Percentiles rank a stretch among this genome's conserved stretches.
These are phyloP conservation scores for Euzetes globulus DNA, from an alignment of 2,888 invertebrate species.

Conservation along the genomic window DNA sequence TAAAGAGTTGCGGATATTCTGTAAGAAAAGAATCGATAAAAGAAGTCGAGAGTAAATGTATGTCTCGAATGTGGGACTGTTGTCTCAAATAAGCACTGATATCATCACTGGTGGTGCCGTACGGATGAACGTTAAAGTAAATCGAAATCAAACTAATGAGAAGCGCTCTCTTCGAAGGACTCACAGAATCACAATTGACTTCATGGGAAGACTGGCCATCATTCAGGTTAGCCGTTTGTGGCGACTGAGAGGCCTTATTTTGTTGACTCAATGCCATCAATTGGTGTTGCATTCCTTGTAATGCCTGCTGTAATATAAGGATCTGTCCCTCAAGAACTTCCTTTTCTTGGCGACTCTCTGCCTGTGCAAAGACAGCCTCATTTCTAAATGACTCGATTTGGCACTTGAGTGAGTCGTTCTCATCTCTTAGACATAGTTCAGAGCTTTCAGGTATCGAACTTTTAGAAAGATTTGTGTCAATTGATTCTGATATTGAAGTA, in stretches of 20 bases:
- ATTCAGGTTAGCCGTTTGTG: not conserved
- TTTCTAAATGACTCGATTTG: constrained; percentile 89
- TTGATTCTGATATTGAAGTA: not conserved
- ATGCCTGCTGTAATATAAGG: constrained; percentile 60
- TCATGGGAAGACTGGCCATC: not conserved
- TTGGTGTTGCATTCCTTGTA: constrained; percentile 49
- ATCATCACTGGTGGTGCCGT: constrained; percentile 1
- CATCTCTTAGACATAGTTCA: constrained; percentile 56
- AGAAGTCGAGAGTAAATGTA: not conserved
- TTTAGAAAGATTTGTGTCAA: not conserved
- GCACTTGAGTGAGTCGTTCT: constrained; percentile 81
- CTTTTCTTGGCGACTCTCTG: constrained; percentile 63
- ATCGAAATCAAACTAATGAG: constrained; percentile 14
- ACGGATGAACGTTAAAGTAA: constrained; percentile 14
- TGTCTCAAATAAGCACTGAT: constrained; percentile 4
- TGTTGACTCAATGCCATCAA: constrained; percentile 28
- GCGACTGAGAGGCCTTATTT: not conserved
- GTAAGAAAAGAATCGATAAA: constrained; percentile 15
- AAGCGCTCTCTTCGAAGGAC: not conserved
- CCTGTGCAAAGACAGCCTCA: constrained; percentile 78
- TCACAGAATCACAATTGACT: not conserved
- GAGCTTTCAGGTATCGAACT: not conserved
- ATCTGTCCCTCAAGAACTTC: constrained; percentile 76
- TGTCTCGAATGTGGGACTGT: constrained; percentile 7
- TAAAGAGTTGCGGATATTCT: constrained; percentile 4